Evolutionary conservation across 2,113 vertebrate genomes (phyloP).

Genomic region (Hemiscyllium ocellatum): DNA sequence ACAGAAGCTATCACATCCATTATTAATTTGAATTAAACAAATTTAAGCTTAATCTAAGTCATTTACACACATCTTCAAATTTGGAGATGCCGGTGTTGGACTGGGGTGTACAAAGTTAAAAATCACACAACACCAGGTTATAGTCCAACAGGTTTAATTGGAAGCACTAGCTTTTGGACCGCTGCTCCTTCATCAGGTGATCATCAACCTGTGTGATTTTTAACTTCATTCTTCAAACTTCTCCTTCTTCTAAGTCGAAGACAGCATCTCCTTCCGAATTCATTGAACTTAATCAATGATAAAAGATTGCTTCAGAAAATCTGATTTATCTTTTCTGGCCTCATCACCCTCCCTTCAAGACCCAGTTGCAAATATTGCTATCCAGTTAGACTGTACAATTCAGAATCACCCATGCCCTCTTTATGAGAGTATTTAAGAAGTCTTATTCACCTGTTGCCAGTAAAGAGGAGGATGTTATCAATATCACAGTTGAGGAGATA

Average conservation of each 20-base stretch:
- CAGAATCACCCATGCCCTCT: background rate
- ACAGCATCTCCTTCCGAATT: background rate
- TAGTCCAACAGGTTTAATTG: too few relatives aligned
- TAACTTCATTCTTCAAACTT: background rate
- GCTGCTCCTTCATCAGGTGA: too few relatives aligned
- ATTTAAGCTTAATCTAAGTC: background rate
- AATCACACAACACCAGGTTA: too few relatives aligned
- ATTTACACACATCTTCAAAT: background rate
- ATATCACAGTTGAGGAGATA: too few relatives aligned
- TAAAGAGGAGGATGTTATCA: too few relatives aligned
- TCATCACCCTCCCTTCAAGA: background rate
- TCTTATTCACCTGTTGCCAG: background rate
- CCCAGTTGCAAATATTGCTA: background rate
- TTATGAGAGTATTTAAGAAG: background rate
- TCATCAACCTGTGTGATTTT: too few relatives aligned
- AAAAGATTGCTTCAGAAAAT: background rate
- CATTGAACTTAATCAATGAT: background rate
- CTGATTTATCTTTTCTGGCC: background rate
- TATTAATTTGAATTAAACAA: background rate
- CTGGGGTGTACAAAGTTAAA: too few relatives aligned
- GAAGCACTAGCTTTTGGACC: too few relatives aligned
- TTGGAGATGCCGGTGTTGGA: too few relatives aligned
- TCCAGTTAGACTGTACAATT: background rate
- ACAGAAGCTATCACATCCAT: background rate
- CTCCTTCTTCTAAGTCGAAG: background rate